These are phyloP conservation scores for Aleiodes sp. DNA, from an alignment of 1,140 invertebrate genomes.

Conservation along the genomic window DNA sequence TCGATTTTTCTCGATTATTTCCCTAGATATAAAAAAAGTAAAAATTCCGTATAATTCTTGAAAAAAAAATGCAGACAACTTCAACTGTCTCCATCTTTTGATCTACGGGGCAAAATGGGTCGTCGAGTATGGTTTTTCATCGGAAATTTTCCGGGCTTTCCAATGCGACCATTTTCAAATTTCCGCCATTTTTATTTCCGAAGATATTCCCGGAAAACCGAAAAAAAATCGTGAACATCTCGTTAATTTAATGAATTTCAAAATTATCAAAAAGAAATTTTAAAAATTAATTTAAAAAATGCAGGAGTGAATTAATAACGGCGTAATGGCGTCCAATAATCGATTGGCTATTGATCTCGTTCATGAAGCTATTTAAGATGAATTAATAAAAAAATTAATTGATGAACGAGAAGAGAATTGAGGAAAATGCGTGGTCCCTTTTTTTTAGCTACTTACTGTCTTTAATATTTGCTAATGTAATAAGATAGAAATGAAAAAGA, in stretches of 20 bases:
- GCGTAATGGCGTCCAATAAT: not conserved
- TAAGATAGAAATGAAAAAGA: conserved; percentile 22
- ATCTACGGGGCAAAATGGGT: not conserved
- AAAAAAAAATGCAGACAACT: no score
- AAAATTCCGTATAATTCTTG: no score
- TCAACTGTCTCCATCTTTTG: no score
- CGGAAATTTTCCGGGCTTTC: not conserved
- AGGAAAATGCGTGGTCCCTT: not conserved
- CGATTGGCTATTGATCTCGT: conserved; percentile 23
- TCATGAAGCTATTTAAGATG: conserved; percentile 26
- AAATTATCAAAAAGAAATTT: not conserved
- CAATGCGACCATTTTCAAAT: not conserved
- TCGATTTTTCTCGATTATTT: no score
- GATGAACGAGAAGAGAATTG: not conserved
- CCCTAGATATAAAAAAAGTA: no score
- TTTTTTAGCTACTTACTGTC: conserved; percentile 26
- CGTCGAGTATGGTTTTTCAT: not conserved
- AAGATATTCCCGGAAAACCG: not conserved
- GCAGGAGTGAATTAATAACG: not conserved
- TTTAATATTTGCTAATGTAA: conserved; percentile 22
- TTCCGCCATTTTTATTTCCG: not conserved
- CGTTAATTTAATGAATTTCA: not conserved
- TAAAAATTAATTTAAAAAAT: not conserved
- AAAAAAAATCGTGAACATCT: not conserved
- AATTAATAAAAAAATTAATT: not conserved